Conservation (phyloP, 1,140 invertebrate species). For the Heterodera carotae region DNA sequence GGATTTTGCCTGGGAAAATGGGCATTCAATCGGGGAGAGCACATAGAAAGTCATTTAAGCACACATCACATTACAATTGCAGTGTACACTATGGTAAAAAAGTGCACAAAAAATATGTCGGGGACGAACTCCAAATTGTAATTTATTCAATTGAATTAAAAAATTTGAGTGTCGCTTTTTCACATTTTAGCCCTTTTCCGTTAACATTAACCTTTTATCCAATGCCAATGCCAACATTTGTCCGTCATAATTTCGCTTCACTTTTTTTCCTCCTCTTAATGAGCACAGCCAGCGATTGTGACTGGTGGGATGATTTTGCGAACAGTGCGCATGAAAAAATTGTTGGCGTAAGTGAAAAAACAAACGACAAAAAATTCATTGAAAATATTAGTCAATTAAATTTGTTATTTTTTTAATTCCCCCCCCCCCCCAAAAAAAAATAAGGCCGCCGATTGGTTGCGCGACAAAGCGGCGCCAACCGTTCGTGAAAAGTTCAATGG, state of each 20-base stretch:
- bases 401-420: neutral
- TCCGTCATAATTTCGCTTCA: neutral
- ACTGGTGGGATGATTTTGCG: slow-evolving; percentile 44
- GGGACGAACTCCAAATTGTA: too few species aligned
- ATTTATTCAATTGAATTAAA: too few species aligned
- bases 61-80: too few species aligned
- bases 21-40: too few species aligned
- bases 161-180: too few species aligned
- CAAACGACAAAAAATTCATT: neutral
- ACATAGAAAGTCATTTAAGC: too few species aligned
- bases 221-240: neutral
- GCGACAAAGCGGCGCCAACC: slow-evolving; percentile 48
- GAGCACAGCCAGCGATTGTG: neutral
- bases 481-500: slow-evolving; percentile 55
- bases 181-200: too few species aligned
- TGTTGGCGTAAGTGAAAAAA: neutral
- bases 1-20: too few species aligned
- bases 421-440: slow-evolving; percentile 5
- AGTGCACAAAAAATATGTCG: too few species aligned
- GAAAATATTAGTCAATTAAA: neutral
- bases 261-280: neutral
- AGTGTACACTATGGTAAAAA: too few species aligned
- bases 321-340: slow-evolving; percentile 25
- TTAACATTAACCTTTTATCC: neutral
- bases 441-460: slow-evolving; percentile 45